phyloP scores from a whole-genome alignment of 2,888 invertebrate genomes.

The Theristus sp. region DNA sequence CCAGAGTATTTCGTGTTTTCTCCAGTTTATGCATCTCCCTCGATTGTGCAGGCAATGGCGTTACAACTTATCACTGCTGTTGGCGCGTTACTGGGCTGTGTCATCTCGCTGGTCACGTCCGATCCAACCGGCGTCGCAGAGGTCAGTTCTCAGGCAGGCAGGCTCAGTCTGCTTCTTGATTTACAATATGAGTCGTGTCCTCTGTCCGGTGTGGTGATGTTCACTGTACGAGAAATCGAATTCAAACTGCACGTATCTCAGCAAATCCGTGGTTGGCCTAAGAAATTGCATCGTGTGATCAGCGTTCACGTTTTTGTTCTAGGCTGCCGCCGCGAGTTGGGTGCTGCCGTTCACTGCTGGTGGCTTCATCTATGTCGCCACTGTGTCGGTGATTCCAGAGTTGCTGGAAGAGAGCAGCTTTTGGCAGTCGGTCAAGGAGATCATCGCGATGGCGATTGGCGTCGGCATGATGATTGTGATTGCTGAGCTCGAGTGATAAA shows the following conservation, averaged over 20 bases:
- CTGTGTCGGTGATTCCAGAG: slow-evolving; percentile 95
- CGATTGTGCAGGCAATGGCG: slow-evolving; percentile 53
- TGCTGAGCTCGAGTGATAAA: slow-evolving; percentile 20
- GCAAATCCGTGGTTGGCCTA: too few relatives aligned
- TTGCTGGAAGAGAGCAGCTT: slow-evolving; percentile 52
- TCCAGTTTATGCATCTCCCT: background rate
- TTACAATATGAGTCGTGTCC: too few relatives aligned
- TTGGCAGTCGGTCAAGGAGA: slow-evolving; percentile 21
- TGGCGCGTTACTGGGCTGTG: slow-evolving; percentile 66
- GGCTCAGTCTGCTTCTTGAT: too few relatives aligned
- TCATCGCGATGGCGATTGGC: slow-evolving; percentile 19
- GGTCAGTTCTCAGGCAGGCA: background rate
- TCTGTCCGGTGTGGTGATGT: too few relatives aligned
- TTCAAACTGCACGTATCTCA: too few relatives aligned
- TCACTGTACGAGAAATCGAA: too few relatives aligned
- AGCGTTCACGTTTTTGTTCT: too few relatives aligned
- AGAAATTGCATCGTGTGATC: too few relatives aligned
- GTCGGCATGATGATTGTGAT: slow-evolving; percentile 25
- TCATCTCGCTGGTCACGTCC: slow-evolving; percentile 19
- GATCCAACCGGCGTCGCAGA: slow-evolving; percentile 10
- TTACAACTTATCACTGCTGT: slow-evolving; percentile 80
- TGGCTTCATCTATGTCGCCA: slow-evolving; percentile 97
- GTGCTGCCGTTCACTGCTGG: slow-evolving; percentile 61
- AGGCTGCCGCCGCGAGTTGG: slow-evolving; percentile 55
- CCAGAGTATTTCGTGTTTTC: background rate